Evolutionary conservation across 2,797 vertebrate genomes (phyloP).

Genomic region (Gouania willdenowi): DNA sequence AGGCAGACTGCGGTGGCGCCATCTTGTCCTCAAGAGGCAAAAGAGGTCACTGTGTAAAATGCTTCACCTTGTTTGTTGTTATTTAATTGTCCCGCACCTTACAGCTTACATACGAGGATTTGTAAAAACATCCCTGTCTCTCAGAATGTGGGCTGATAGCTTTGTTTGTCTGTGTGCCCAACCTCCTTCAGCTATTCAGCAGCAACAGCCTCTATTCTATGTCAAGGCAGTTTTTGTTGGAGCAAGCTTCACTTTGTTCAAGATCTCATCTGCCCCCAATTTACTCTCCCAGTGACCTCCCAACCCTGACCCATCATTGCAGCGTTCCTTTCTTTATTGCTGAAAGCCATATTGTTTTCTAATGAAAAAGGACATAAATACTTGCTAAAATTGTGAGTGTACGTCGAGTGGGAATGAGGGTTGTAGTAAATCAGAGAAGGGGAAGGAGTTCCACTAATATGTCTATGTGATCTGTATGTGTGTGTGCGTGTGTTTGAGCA

Average conservation of each 20-base stretch:
- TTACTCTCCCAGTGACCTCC: slow-evolving; percentile 86
- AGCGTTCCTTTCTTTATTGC: slow-evolving; percentile 74
- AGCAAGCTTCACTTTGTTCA: slow-evolving; percentile 59
- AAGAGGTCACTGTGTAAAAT: slow-evolving; percentile 4
- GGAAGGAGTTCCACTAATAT: slow-evolving; percentile 41
- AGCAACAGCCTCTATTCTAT: slow-evolving; percentile 32
- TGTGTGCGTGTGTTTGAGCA: slow-evolving; percentile 21
- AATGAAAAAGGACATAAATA: slow-evolving; percentile 76
- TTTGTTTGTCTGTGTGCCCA: slow-evolving; percentile 18
- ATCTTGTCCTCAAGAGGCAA: too few species aligned
- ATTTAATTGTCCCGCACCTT: slow-evolving; percentile 4
- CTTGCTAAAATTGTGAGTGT: slow-evolving; percentile 65
- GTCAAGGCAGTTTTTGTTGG: slow-evolving; percentile 39
- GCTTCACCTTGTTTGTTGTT: slow-evolving; percentile 17
- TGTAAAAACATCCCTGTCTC: slow-evolving; percentile 9
- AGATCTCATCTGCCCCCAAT: slow-evolving; percentile 93
- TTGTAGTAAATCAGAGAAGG: slow-evolving; percentile 67
- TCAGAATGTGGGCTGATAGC: slow-evolving; percentile 5
- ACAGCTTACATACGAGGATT: slow-evolving; percentile 9
- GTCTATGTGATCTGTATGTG: slow-evolving; percentile 22
- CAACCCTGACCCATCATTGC: slow-evolving; percentile 84
- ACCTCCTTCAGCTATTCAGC: slow-evolving; percentile 14
- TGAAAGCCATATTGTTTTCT: slow-evolving; percentile 74
- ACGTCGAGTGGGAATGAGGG: slow-evolving; percentile 60
- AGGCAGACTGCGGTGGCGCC: too few species aligned